phyloP scores from a whole-genome alignment of 2,113 vertebrate species.

The Apteryx owenii region DNA sequence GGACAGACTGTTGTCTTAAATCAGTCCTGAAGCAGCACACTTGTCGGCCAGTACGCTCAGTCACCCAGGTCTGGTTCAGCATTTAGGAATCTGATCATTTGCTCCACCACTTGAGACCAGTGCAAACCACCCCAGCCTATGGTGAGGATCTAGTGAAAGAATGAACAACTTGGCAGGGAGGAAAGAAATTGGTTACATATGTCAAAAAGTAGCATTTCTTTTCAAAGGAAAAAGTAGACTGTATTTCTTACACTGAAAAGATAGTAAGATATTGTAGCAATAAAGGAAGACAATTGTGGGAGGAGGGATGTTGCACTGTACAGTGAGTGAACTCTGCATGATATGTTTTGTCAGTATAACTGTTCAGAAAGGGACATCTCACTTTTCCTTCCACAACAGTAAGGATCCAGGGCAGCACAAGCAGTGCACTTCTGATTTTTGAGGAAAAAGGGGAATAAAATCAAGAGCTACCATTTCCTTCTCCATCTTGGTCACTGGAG shows the following conservation, averaged over 20 bases:
- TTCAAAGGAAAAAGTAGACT: neutral
- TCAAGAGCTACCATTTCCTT: neutral
- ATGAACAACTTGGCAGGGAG: neutral
- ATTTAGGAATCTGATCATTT: neutral
- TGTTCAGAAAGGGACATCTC: neutral
- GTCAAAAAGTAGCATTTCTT: neutral
- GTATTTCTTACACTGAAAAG: neutral
- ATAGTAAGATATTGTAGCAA: neutral
- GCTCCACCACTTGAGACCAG: neutral
- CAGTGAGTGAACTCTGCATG: neutral
- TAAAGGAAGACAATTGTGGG: neutral
- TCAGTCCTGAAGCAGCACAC: neutral
- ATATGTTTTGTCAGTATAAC: neutral
- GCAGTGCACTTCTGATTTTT: neutral
- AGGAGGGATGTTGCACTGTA: neutral
- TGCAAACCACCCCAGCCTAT: neutral
- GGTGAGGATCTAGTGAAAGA: neutral
- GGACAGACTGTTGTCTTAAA: neutral
- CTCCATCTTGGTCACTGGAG: neutral
- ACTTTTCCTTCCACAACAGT: neutral
- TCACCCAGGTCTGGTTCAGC: neutral
- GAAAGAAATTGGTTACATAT: neutral
- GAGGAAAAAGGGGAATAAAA: neutral
- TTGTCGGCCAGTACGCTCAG: neutral
- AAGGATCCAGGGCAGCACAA: neutral